Base-by-base conservation (phyloP, 2,888 invertebrate species). In the Glyphotaelius pellucidus region DNA sequence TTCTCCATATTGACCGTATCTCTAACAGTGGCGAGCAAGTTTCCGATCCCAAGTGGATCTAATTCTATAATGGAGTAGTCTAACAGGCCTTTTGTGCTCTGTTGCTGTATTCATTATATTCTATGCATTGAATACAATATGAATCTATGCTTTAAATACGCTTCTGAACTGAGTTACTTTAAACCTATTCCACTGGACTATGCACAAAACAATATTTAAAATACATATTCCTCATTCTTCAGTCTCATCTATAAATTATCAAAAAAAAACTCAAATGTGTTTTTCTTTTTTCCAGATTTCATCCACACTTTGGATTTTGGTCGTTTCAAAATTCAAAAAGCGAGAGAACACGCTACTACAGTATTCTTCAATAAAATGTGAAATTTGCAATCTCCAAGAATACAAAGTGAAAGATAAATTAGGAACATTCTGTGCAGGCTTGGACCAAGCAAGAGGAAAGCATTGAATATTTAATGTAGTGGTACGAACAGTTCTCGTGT, bases 371-470 rank as follows among this genome's bases (percentile, higher is more conserved):
- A 81, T 81, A 90, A 90, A 90, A 80, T 80, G 91, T 79, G 38
- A 91, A 86, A 88, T 91, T 92, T 81, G 83, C 83, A 91, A 91
- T 92, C 89, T 90, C 86, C 31, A 90, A 92, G 92, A 92, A 90
- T 52, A 90, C 52, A 88, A 86, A 90, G 88, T 90, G 92, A 91
- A 92, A 91, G 90, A 83, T 93, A 92, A 92, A 91, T 91, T 89
- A 91, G 89, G 81, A 90, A 90, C 92, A 99, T 95, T 97, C 98
- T 5, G 96, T 98, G 88, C 98, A 98, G 84, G 96, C 67, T 98
- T 92, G 84, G 90, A 91, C 91, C 88, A 86, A 79, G 32, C 52
- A 80, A 84, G 47, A 86, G 80, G 67, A 84, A 84, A 89, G 32
- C 84, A 30, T 86, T 93, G 93, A 92, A 93, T 93, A 93, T 92